phyloP scores from a whole-genome alignment of 2,888 invertebrate genomes.

The Neoascia interrupta region DNA sequence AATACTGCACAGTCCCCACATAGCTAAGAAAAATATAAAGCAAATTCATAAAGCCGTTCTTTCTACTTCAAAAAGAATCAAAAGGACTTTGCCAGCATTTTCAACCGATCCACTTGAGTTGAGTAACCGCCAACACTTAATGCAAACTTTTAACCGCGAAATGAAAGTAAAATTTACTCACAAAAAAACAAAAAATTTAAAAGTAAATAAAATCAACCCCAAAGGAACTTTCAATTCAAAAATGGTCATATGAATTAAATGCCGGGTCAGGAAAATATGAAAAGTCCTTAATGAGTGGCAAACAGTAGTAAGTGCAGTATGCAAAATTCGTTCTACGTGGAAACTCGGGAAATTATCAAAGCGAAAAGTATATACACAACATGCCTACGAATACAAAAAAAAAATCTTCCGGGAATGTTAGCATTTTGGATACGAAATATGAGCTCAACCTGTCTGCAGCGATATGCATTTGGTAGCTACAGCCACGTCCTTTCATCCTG shows the following conservation, averaged over 20 bases:
- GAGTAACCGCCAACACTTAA: constrained; percentile 35
- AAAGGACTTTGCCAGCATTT: no score
- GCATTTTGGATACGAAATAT: constrained; percentile 49
- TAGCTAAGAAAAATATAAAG: no score
- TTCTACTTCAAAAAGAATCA: no score
- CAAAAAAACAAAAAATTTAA: constrained; percentile 27
- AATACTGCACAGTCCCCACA: no score
- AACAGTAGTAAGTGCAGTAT: constrained; percentile 56
- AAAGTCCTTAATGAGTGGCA: constrained; percentile 63
- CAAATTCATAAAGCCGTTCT: no score
- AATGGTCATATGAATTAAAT: constrained; percentile 48
- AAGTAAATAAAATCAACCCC: constrained; percentile 30
- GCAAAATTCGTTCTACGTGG: constrained; percentile 19
- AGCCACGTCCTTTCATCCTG: neutral
- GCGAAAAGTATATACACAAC: constrained; percentile 17
- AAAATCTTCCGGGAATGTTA: constrained; percentile 43
- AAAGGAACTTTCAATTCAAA: constrained; percentile 32
- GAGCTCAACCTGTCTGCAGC: constrained; percentile 52
- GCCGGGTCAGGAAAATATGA: constrained; percentile 33
- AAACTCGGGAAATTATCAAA: constrained; percentile 29
- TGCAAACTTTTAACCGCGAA: constrained; percentile 40
- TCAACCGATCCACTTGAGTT: constrained; percentile 38
- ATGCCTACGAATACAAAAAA: neutral
- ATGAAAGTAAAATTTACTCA: constrained; percentile 46
- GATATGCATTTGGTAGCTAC: constrained; percentile 10